Conservation (phyloP, 2,888 invertebrate genomes). For the Morinoia aosen region DNA sequence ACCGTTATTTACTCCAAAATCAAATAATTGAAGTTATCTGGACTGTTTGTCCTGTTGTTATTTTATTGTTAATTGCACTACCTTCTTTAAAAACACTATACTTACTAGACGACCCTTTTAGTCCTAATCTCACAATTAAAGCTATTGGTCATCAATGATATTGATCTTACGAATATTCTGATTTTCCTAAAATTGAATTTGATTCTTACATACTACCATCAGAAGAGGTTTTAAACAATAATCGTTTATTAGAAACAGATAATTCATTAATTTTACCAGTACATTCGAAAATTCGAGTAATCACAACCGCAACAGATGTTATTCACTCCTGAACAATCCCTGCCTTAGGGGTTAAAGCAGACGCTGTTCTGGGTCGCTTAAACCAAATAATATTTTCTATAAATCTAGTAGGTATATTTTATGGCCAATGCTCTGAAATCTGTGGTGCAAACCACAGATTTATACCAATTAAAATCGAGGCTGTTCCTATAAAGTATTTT, state of each 20-base stretch:
- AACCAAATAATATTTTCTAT: slow-evolving; percentile 76
- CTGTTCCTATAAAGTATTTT: slow-evolving; percentile 70
- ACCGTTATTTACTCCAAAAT: too few relatives aligned
- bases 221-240: too few relatives aligned
- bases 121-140: slow-evolving; percentile 56
- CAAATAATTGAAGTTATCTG: too few relatives aligned
- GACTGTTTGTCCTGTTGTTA: too few relatives aligned
- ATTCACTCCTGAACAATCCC: slow-evolving; percentile 72
- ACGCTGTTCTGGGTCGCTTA: slow-evolving; percentile 72
- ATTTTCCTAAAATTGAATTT: slow-evolving; percentile 47
- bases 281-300: too few relatives aligned
- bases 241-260: too few relatives aligned
- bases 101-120: slow-evolving; percentile 64
- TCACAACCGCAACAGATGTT: slow-evolving; percentile 71
- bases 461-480: slow-evolving; percentile 82
- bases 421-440: slow-evolving; percentile 86
- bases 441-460: slow-evolving; percentile 85
- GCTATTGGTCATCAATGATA: slow-evolving; percentile 67
- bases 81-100: slow-evolving; percentile 59
- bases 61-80: too few relatives aligned
- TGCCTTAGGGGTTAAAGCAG: slow-evolving; percentile 71
- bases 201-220: too few relatives aligned
- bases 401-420: slow-evolving; percentile 79
- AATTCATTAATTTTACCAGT: too few relatives aligned
- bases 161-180: slow-evolving; percentile 69